Conservation (phyloP, 2,113 vertebrate species). For the Etheostoma cragini region DNA sequence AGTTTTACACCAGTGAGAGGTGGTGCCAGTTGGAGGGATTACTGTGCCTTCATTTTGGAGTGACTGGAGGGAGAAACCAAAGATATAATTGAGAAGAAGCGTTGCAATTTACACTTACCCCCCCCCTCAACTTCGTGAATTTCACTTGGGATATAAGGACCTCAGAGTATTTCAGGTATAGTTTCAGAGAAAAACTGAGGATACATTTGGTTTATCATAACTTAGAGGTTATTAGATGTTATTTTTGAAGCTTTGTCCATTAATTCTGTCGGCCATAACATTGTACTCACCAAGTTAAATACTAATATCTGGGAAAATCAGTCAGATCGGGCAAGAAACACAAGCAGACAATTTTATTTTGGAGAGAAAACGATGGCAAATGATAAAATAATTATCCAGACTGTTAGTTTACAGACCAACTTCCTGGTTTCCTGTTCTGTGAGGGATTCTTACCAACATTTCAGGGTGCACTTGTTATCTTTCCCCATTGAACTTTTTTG, state of each 20-base stretch:
- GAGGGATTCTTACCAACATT: background rate
- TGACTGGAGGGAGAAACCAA: conserved; percentile 14
- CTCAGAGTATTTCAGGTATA: conserved; percentile 44
- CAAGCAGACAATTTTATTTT: background rate
- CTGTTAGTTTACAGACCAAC: background rate
- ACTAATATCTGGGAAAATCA: background rate
- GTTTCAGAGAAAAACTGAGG: conserved; percentile 1
- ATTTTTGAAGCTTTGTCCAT: background rate
- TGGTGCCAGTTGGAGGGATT: conserved; percentile 37
- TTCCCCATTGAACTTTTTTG: no score
- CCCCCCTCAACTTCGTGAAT: conserved; percentile 2
- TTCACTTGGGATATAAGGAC: conserved; percentile 17
- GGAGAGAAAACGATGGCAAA: conserved; percentile 2
- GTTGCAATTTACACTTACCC: conserved; percentile 11
- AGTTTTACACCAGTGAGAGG: conserved; percentile 4
- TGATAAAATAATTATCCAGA: background rate
- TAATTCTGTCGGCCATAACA: background rate
- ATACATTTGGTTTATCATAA: background rate
- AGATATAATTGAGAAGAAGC: conserved; percentile 7
- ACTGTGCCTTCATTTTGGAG: conserved; percentile 27
- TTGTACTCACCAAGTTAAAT: background rate
- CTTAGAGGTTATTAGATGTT: no score
- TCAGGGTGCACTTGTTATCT: background rate
- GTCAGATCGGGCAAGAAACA: background rate
- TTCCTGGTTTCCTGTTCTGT: background rate